These are phyloP conservation scores for Psilopsiagon aurifrons DNA, from an alignment of 2,113 vertebrate species.

Conservation along the genomic window DNA sequence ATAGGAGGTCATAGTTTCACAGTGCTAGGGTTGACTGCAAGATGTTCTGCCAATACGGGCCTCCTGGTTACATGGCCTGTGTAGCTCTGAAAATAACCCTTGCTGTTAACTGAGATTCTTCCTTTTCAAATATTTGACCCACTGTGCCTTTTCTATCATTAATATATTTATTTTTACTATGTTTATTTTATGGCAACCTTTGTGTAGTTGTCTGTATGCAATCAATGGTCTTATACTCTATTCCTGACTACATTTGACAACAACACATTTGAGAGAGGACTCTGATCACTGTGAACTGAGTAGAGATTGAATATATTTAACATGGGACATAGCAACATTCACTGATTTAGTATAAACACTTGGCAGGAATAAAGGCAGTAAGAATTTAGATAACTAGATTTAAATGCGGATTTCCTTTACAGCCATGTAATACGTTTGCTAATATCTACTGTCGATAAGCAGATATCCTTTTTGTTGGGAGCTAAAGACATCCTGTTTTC, in stretches of 20 bases:
- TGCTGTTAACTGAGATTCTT: background rate
- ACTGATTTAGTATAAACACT: constrained; percentile 51
- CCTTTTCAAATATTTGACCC: background rate
- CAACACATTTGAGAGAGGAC: background rate
- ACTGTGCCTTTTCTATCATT: background rate
- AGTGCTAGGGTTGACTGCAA: background rate
- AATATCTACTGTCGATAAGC: constrained; percentile 25
- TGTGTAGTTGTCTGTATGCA: background rate
- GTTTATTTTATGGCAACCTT: background rate
- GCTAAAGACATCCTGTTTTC: constrained; percentile 42
- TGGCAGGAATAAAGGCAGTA: constrained; percentile 56
- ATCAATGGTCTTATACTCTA: background rate
- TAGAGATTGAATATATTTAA: constrained; percentile 18
- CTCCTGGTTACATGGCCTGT: background rate
- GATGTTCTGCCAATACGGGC: background rate
- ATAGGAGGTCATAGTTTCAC: background rate
- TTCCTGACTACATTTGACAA: background rate
- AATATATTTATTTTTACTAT: background rate
- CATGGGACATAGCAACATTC: constrained; percentile 12
- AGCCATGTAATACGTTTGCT: background rate
- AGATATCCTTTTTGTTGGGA: constrained; percentile 28
- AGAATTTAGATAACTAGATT: constrained; percentile 62
- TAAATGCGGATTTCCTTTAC: constrained; percentile 55
- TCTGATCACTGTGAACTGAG: background rate
- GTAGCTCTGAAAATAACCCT: background rate